Evolutionary conservation across 1,140 invertebrate genomes (phyloP), one percentile per base, ranked within the genome.

Genomic region (Brachionus manjavacas): DNA sequence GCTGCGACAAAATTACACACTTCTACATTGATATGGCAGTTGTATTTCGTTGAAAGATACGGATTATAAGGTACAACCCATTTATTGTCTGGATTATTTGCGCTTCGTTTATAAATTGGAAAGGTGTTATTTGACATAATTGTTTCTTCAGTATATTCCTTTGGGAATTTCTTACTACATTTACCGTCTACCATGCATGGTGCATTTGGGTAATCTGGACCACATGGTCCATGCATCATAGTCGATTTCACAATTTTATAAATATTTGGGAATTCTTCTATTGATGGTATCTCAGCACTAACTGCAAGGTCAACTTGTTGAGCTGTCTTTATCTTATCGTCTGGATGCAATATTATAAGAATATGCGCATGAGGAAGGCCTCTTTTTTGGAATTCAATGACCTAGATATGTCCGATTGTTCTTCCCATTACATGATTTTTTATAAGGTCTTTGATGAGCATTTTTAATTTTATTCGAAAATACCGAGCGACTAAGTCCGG

Each of bases 371-470:
- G 91, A 1, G 91, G 90, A 35, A 91, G 85, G 9, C 91, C 90
- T 84, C 90, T 86, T 86, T 91, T 91, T 86, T 91, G 90, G 88
- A 89, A 92, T 86, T 92, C 91, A 55, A 91, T 84, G 25, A 87
- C 85, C 83, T 89, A 89, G 88, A 90, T 86, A 46, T 86, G 88
- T 35, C 88, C 88, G 12, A 83, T 52, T 52, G 86, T 85, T 46
- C 85, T 78, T n/a, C 90, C 89, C 86, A 89, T 88, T 3, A 90
- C 83, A n/a, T 86, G 25, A 76, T 85, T 23, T 80, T 89, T 88
- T 11, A 84, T 70, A 20, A 91, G 86, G n/a, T 90, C 87, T 85
- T 90, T 81, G 84, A 91, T 88, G 3, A 92, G 83, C 60, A 86
- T 86, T 85, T 88, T 89, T 25, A 91, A 81, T 86, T 92, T 91